Base-by-base conservation (phyloP, 2,113 vertebrate species). In the Brienomyrus longianalis region DNA sequence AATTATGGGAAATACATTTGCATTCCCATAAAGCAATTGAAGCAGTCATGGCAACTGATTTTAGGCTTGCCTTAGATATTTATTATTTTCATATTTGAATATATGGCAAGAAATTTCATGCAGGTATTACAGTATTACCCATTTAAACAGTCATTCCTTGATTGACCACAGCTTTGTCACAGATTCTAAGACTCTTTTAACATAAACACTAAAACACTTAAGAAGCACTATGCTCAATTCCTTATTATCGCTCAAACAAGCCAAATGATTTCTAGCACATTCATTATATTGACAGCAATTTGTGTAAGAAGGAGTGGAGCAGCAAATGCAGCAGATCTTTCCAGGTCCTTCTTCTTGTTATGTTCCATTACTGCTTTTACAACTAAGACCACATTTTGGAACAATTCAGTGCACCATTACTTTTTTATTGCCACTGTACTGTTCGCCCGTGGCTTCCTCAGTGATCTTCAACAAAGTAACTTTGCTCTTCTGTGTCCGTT, bases 281-380 rank as follows among this genome's bases (percentile, higher is more conserved):
- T 80, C 48, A 80, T 89, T 89, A 80, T 52, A 39, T 5, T 51
- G 66, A 51, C 62, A 52, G 27, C 51, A 88, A 88, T 80, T 51
- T 43, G 66, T 39, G 27, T 5, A 77, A 77, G 66, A 80, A 52
- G 48, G 70, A 39, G 27, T n/a, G 45, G 31, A 35, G 66, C 62
- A 35, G 48, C 27, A 80, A 70, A 45, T n/a, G 70, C 47, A 51
- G 21, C 84, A 31, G 10, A 54, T 27, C 84, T 6, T 50, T 31
- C 15, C n/a, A 27, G 50, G n/a, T 51, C 23, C 48, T 52, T 17
- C 27, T 23, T n/a, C 50, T 52, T 27, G 50, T 86, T 50, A 86
- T 86, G 47, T 51, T 15, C n/a, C 27, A 86, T 31, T 51, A 31
- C 47, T 31, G 11, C 47, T 54, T 52, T 50, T 47, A 51, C 48